Conservation (phyloP, 2,113 vertebrate genomes). For the Dromaius novaehollandiae region DNA sequence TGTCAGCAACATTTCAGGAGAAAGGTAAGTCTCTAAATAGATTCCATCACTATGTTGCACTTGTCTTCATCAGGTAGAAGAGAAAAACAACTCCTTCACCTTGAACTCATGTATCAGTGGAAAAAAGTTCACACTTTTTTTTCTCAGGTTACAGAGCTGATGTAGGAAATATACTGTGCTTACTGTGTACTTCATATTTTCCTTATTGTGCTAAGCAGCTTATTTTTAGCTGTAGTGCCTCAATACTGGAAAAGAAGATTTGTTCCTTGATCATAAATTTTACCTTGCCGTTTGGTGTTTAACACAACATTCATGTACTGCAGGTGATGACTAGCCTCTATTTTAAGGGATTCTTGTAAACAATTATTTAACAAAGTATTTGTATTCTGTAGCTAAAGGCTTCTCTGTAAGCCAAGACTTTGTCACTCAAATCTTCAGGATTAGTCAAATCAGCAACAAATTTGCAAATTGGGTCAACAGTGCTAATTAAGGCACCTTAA, state of each 20-base stretch:
- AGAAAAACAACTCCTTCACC: background rate
- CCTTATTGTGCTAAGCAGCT: background rate
- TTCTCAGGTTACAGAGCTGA: background rate
- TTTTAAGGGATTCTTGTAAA: background rate
- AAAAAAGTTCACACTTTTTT: background rate
- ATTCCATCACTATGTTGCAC: background rate
- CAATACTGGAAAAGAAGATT: slow-evolving; percentile 22
- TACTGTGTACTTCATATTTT: background rate
- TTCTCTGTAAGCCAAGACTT: background rate
- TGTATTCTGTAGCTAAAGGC: background rate
- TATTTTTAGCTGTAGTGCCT: slow-evolving; percentile 22
- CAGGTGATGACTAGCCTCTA: background rate
- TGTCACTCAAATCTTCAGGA: background rate
- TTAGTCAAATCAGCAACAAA: background rate
- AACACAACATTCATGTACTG: background rate
- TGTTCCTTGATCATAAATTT: background rate
- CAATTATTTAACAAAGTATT: background rate
- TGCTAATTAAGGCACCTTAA: slow-evolving; percentile 1
- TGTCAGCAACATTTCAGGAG: background rate
- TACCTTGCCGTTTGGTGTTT: background rate
- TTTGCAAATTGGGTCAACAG: background rate
- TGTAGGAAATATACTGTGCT: background rate
- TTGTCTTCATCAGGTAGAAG: background rate
- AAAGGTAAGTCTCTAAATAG: background rate
- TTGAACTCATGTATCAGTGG: background rate